These are phyloP conservation scores for Colaptes auratus DNA, from an alignment of 2,113 vertebrate genomes.

Conservation along the genomic window DNA sequence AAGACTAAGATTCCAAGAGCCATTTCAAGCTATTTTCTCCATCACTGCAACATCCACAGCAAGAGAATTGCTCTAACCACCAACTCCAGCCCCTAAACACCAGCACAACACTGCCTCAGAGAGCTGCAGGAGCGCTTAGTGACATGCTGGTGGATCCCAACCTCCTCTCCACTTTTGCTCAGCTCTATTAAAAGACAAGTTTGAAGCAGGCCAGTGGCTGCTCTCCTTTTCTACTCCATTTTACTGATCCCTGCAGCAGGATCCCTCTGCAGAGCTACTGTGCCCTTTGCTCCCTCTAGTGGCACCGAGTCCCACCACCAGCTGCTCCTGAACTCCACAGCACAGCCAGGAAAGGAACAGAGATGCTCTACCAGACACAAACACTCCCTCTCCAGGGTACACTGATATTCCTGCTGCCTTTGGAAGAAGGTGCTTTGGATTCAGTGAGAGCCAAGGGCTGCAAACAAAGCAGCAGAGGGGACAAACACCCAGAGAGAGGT, in stretches of 20 bases:
- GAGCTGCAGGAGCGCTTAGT: neutral
- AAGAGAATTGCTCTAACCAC: neutral
- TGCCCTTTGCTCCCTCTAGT: conserved; percentile 61
- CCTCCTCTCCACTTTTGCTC: neutral
- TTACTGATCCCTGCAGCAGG: neutral
- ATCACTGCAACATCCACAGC: neutral
- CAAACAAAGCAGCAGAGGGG: neutral
- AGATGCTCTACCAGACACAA: neutral
- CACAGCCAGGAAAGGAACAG: neutral
- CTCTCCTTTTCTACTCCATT: conserved; percentile 16
- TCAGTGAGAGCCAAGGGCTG: neutral
- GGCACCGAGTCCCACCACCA: neutral
- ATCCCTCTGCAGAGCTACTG: neutral
- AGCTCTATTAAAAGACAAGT: neutral
- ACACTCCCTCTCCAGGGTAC: neutral
- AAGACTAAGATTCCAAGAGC: neutral
- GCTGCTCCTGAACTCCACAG: neutral
- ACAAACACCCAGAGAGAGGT: neutral
- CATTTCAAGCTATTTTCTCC: neutral
- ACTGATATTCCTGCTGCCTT: neutral
- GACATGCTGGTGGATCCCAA: neutral
- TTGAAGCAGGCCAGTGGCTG: conserved; percentile 6
- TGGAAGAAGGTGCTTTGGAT: neutral
- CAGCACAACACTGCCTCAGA: neutral
- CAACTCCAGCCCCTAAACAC: neutral